Percentiles rank a stretch among this genome's conserved stretches.
Evolutionary conservation across 2,888 invertebrate species (phyloP).

Genomic region (Drosophila pseudotakahashii): DNA sequence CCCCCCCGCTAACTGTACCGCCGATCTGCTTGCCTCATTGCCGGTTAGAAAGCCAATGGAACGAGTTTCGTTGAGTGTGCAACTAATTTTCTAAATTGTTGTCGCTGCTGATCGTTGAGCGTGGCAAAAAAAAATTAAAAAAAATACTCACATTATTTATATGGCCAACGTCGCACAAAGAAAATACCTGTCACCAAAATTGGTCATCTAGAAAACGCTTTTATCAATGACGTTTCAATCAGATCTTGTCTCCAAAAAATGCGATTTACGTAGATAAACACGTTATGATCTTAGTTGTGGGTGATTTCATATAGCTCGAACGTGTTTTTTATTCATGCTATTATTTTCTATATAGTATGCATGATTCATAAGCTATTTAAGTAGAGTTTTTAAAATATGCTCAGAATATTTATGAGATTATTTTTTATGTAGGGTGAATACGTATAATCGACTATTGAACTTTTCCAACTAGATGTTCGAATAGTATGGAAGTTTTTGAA

Average conservation of each 20-base stretch:
- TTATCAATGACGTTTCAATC: slow-evolving; percentile 10
- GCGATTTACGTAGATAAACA: not conserved
- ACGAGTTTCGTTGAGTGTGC: slow-evolving; percentile 73
- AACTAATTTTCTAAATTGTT: slow-evolving; percentile 75
- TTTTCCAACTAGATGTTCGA: too few species aligned
- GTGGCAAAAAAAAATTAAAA: slow-evolving; percentile 37
- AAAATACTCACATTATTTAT: slow-evolving; percentile 21
- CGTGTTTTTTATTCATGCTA: not conserved
- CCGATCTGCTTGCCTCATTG: slow-evolving; percentile 37
- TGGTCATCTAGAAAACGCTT: slow-evolving; percentile 19
- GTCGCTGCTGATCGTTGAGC: slow-evolving; percentile 48
- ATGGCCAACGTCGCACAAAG: slow-evolving; percentile 22
- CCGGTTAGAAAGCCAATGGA: slow-evolving; percentile 74
- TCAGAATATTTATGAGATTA: not conserved
- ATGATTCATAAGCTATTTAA: not conserved
- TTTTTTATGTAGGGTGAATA: not conserved
- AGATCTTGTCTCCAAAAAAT: not conserved
- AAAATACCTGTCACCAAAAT: slow-evolving; percentile 21
- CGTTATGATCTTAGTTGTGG: not conserved
- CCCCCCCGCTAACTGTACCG: slow-evolving; percentile 18
- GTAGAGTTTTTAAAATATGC: not conserved
- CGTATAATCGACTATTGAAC: not conserved
- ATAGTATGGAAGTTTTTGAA: too few species aligned
- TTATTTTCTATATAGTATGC: not conserved
- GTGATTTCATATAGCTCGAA: not conserved